Percentiles rank a stretch among this genome's conserved stretches.
Evolutionary conservation across 2,888 invertebrate genomes (phyloP).

Genomic region (Mesorhabditis spiculigera): DNA sequence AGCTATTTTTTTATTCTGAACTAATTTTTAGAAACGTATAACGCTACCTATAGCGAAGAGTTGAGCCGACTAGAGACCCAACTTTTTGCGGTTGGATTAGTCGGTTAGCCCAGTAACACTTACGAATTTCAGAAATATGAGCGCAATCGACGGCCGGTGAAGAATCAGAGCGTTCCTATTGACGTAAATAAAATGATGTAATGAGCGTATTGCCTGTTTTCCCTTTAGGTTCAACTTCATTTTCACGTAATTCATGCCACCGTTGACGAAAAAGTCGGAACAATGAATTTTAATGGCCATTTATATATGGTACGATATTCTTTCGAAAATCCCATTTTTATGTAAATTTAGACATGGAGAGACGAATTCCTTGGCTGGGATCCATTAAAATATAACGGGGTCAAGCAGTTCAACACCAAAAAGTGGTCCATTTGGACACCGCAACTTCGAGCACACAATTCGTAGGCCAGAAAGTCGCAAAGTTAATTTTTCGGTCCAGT

Average conservation of each 20-base stretch:
- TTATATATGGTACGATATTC: slow-evolving; percentile 44
- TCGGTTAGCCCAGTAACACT: neutral
- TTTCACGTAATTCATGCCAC: slow-evolving; percentile 48
- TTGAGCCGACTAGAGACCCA: neutral
- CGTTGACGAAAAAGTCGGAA: slow-evolving; percentile 45
- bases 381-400: slow-evolving; percentile 44
- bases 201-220: neutral
- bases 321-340: neutral
- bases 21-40: neutral
- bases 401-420: slow-evolving; percentile 39
- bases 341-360: slow-evolving; percentile 38
- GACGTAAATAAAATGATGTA: neutral
- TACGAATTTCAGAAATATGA: neutral
- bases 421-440: slow-evolving; percentile 56
- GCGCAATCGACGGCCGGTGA: neutral
- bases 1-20: neutral
- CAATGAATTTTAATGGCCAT: slow-evolving; percentile 50
- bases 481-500: slow-evolving; percentile 18
- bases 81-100: neutral
- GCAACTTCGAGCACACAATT: slow-evolving; percentile 47
- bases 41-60: neutral
- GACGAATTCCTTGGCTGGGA: slow-evolving; percentile 54
- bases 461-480: slow-evolving; percentile 18
- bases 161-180: neutral
- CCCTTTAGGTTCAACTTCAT: slow-evolving; percentile 31